phyloP scores from a whole-genome alignment of 2,888 invertebrate species.

The Lasioglossum villosulum region DNA sequence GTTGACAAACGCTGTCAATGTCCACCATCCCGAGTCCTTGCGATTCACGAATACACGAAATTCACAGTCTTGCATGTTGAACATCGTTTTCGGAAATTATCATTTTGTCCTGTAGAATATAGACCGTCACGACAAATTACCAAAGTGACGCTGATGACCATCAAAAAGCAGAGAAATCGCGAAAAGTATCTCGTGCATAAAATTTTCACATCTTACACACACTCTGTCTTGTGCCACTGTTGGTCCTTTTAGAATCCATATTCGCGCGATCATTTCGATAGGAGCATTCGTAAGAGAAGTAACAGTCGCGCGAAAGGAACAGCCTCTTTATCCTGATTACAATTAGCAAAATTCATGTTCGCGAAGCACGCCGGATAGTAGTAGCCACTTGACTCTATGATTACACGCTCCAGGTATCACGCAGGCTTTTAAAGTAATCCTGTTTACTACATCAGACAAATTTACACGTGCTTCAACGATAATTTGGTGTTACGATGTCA shows the following conservation, averaged over 20 bases:
- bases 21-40: slow-evolving; percentile 53
- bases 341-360: background rate
- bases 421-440: background rate
- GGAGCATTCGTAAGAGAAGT: too few species aligned
- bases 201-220: too few species aligned
- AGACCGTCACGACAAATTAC: background rate
- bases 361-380: background rate
- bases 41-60: slow-evolving; percentile 57
- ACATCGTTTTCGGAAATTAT: background rate
- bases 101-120: background rate
- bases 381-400: background rate
- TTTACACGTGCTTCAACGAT: slow-evolving; percentile 8
- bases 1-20: slow-evolving; percentile 35
- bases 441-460: background rate
- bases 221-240: too few species aligned
- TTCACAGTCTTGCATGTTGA: slow-evolving; percentile 61
- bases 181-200: too few species aligned
- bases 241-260: too few species aligned
- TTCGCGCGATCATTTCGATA: too few species aligned
- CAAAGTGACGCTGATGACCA: background rate
- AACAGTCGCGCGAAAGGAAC: background rate
- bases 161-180: too few species aligned
- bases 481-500: slow-evolving; percentile 1
- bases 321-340: background rate
- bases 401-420: background rate